A percentile compares a stretch with the other conserved stretches of the same genome.
These are phyloP conservation scores for Tetrapedia diversipes DNA, from an alignment of 2,888 invertebrate genomes.

Conservation along the genomic window DNA sequence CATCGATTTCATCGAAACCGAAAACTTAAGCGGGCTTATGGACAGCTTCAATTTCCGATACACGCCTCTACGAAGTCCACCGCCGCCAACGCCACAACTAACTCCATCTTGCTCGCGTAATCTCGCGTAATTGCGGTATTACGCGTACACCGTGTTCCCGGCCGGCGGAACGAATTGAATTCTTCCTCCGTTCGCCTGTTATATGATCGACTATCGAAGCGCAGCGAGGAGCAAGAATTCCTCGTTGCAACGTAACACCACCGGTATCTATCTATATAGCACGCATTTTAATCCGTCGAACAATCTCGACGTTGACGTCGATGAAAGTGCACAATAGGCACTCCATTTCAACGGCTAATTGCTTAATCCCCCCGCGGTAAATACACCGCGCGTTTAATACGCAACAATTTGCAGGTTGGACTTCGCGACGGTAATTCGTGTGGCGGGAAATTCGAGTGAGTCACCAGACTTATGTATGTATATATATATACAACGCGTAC, in stretches of 20 bases:
- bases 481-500: not conserved
- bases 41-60: constrained; percentile 14
- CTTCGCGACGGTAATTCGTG: not conserved
- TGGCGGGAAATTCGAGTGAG: constrained; percentile 11
- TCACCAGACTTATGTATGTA: not conserved
- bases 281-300: not conserved
- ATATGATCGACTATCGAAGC: constrained; percentile 54
- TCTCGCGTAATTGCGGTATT: constrained; percentile 42
- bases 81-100: not conserved
- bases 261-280: not conserved
- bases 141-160: constrained; percentile 5
- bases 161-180: constrained; percentile 25
- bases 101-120: constrained; percentile 29
- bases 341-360: not conserved
- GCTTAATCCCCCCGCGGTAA: not conserved
- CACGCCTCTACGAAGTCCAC: not conserved
- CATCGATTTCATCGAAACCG: not conserved
- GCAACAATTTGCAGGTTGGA: not conserved
- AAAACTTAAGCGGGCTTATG: not conserved
- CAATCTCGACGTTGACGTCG: not conserved
- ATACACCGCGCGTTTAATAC: not conserved
- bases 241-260: not conserved
- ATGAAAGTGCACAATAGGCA: too few relatives aligned
- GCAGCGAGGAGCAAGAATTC: constrained; percentile 11
- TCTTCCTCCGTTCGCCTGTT: constrained; percentile 37